Base-by-base conservation (phyloP, 2,113 vertebrate genomes). In the Diadophis punctatus region DNA sequence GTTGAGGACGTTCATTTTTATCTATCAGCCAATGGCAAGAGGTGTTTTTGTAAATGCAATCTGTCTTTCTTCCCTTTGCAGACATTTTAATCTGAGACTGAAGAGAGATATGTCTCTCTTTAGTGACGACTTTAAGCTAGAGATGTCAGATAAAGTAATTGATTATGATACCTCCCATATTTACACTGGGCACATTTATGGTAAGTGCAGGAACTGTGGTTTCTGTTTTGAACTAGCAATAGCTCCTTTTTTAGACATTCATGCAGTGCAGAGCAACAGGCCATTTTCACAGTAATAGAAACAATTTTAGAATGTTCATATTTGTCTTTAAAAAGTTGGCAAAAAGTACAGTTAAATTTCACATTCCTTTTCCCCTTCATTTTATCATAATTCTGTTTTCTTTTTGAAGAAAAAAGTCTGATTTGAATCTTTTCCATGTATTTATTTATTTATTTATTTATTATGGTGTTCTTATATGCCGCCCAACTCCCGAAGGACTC, bases 81-180 rank as follows among this genome's bases (percentile, higher is more conserved):
- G 99, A 95, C 96, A 99, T 94, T 99, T 99, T 97, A 99, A 99
- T 95, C 96, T 99, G 95, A 97, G 98, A 93, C 98, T 99, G 99
- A 99, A 98, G 97, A 98, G 98, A 96, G 99, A 99, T 93, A 97
- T 97, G 22, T 97, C 98, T 91, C 93, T 99, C 93, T 99, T 99
- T 96, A 97, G 98, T 96, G 98, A 98, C 91, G 98, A 99, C 95
- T 98, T 99, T 93, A 97, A 98, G 95, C 95, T 99, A 96, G 99
- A 99, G 95, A 96, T 98, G 63, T 98, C 98, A 68, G 98, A 99
- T 95, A 96, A 97, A 95, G 96, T 98, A 93, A 60, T 93, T 87
- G 98, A 98, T 93, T 97, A 98, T 93, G 99, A 99, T 97, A 99
- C 98, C 60, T 99, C 99, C 91, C 99, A 99, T 96, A 99, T 99